phyloP scores from a whole-genome alignment of 2,797 vertebrate genomes.

The Aselliscus stoliczkanus region DNA sequence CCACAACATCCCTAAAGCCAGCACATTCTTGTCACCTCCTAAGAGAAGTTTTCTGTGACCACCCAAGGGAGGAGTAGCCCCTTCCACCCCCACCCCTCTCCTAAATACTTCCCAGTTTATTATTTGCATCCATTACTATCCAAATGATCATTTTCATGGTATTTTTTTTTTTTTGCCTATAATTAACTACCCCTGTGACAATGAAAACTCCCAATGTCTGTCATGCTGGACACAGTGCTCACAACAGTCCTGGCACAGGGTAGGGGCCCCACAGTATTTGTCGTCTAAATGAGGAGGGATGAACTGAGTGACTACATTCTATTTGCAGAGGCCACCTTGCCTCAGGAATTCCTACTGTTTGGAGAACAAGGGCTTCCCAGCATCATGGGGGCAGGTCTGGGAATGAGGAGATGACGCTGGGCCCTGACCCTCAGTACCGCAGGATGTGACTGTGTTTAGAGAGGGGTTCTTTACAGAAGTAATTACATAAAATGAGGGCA shows the following conservation, averaged over 20 bases:
- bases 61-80: neutral
- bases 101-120: neutral
- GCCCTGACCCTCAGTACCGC: neutral
- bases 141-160: neutral
- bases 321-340: neutral
- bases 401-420: too few relatives aligned
- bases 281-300: neutral
- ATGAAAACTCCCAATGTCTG: neutral
- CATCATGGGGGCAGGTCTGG: rapidly evolving
- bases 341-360: neutral
- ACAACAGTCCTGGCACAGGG: too few relatives aligned
- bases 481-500: too few relatives aligned
- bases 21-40: rapidly evolving
- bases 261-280: neutral
- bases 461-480: too few relatives aligned
- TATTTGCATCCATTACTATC: neutral
- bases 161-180: neutral
- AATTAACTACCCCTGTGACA: neutral
- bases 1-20: neutral
- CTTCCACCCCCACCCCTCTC: rapidly evolving
- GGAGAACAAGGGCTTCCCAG: neutral
- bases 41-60: neutral
- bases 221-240: neutral
- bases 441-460: neutral
- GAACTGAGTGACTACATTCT: neutral